phyloP scores from a whole-genome alignment of 2,797 vertebrate species.

The Rhynchotus rufescens region DNA sequence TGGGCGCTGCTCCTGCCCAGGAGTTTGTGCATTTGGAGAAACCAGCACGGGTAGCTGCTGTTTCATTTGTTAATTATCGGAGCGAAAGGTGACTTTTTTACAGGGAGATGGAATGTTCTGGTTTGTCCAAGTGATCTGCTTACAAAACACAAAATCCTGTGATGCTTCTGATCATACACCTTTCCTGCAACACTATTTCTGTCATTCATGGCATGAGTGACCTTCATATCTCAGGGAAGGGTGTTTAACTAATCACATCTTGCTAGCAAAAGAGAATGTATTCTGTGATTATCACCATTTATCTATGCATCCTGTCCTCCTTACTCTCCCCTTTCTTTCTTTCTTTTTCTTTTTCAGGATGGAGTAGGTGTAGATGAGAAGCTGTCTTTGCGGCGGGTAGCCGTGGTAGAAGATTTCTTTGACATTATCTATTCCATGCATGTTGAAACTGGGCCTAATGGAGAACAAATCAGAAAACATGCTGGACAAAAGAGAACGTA shows the following conservation, averaged over 20 bases:
- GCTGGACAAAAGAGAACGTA: constrained; percentile 89
- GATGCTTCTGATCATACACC: background rate
- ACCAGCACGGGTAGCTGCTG: background rate
- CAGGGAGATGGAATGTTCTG: background rate
- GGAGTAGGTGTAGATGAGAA: constrained; percentile 86
- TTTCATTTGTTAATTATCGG: background rate
- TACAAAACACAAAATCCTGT: background rate
- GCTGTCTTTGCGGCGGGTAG: constrained; percentile 84
- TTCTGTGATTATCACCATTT: background rate
- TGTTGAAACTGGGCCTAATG: constrained; percentile 87
- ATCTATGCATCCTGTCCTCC: constrained; percentile 2
- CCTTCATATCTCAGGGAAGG: constrained; percentile 15
- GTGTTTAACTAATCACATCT: background rate
- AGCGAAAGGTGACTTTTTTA: background rate
- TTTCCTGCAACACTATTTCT: background rate
- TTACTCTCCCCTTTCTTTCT: constrained; percentile 43
- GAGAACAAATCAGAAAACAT: constrained; percentile 88
- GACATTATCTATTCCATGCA: constrained; percentile 91
- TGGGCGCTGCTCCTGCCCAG: background rate
- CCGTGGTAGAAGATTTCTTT: constrained; percentile 89
- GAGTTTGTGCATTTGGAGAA: background rate
- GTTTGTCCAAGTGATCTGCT: background rate
- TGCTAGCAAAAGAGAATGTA: background rate
- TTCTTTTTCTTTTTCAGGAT: constrained; percentile 77
- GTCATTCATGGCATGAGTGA: constrained; percentile 13